Conservation (phyloP, 2,797 vertebrate species). For the Oryzias dopingdopingensis region DNA sequence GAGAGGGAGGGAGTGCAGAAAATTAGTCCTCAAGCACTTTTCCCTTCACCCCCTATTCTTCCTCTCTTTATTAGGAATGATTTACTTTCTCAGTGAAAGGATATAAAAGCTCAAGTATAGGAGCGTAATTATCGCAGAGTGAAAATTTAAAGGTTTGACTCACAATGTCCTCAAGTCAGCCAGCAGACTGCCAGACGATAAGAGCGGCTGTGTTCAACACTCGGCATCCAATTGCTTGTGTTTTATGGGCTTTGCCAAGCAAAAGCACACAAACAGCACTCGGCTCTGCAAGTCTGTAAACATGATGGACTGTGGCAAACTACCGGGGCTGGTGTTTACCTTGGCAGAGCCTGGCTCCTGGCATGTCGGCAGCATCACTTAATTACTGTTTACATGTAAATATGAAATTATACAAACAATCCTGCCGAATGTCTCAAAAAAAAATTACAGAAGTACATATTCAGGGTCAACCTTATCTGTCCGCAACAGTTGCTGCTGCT, state of each 20-base stretch:
- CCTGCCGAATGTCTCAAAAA: conserved; percentile 66
- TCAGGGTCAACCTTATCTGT: conserved; percentile 83
- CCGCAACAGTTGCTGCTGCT: conserved; percentile 72
- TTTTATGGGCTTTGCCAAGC: conserved; percentile 77
- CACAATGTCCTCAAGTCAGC: conserved; percentile 81
- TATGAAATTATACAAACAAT: conserved; percentile 78
- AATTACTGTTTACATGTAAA: conserved; percentile 81
- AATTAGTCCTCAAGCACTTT: conserved; percentile 81
- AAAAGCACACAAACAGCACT: conserved; percentile 71
- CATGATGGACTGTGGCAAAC: conserved; percentile 74
- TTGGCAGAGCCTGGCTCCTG: conserved; percentile 72
- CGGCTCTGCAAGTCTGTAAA: conserved; percentile 71
- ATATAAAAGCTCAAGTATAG: conserved; percentile 85
- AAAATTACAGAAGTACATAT: conserved; percentile 72
- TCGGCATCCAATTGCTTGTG: conserved; percentile 62
- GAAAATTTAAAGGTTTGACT: conserved; percentile 85
- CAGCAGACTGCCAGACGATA: conserved; percentile 75
- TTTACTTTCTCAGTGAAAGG: conserved; percentile 84
- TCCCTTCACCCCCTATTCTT: conserved; percentile 75
- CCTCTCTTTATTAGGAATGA: conserved; percentile 83
- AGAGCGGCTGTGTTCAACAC: conserved; percentile 66
- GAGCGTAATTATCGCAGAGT: conserved; percentile 80
- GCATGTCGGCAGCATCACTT: conserved; percentile 68
- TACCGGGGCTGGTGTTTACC: conserved; percentile 73
- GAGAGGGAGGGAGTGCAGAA: conserved; percentile 72